Evolutionary conservation across 2,797 vertebrate species (phyloP).

Genomic region (Betta splendens): DNA sequence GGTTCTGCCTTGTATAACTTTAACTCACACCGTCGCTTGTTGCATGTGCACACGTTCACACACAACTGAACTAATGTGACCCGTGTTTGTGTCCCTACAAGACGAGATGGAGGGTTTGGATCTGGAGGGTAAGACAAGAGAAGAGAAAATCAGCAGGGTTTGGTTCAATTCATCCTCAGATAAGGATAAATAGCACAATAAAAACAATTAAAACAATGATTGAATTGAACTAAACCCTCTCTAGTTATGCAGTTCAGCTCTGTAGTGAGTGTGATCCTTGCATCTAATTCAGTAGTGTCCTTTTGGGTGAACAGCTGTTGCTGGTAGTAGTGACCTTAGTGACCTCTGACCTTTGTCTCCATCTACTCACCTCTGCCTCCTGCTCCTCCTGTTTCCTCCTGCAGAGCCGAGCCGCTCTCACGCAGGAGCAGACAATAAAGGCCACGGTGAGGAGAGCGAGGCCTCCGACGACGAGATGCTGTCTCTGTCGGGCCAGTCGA

Average conservation of each 20-base stretch:
- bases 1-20: not conserved
- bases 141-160: constrained; percentile 26
- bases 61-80: constrained; percentile 50
- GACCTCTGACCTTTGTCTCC: constrained; percentile 16
- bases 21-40: not conserved
- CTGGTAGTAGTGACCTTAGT: constrained; percentile 26
- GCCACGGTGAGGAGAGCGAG: constrained; percentile 92
- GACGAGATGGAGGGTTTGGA: constrained; percentile 85
- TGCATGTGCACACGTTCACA: constrained; percentile 1
- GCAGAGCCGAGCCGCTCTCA: constrained; percentile 84
- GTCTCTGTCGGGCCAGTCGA: constrained; percentile 94
- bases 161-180: constrained; percentile 50
- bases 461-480: constrained; percentile 98
- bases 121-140: constrained; percentile 82
- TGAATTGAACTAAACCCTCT: constrained; percentile 55
- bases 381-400: not conserved
- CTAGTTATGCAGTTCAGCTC: constrained; percentile 12
- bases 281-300: too few species aligned
- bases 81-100: constrained; percentile 74
- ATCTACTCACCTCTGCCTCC: not conserved
- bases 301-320: constrained; percentile 21
- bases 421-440: constrained; percentile 85
- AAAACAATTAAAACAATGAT: constrained; percentile 33
- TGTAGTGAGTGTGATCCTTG: too few species aligned
- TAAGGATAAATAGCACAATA: constrained; percentile 5